phyloP scores from a whole-genome alignment of 1,140 invertebrate genomes.

The Heliconius himera region DNA sequence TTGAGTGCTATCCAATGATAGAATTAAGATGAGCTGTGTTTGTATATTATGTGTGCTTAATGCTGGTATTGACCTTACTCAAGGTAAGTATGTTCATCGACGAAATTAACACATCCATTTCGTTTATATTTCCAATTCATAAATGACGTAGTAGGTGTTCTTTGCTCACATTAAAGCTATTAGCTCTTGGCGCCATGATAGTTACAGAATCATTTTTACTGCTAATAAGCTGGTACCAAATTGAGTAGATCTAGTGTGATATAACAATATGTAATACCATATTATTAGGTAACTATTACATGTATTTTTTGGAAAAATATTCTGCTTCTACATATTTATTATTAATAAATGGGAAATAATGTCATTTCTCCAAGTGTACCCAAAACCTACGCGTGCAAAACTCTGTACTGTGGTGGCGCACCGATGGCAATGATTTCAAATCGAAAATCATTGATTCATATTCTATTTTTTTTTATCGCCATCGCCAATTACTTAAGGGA shows the following conservation, averaged over 20 bases:
- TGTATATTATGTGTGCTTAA: constrained; percentile 45
- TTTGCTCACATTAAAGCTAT: constrained; percentile 44
- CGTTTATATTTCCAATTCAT: constrained; percentile 49
- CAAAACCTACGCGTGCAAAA: too few relatives aligned
- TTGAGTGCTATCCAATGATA: constrained; percentile 48
- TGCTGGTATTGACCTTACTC: constrained; percentile 62
- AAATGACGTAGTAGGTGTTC: constrained; percentile 36
- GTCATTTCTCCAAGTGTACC: too few relatives aligned
- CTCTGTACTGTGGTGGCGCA: too few relatives aligned
- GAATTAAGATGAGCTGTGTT: constrained; percentile 38
- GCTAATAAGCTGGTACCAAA: neutral
- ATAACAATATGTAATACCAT: too few relatives aligned
- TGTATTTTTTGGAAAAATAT: too few relatives aligned
- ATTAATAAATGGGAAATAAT: too few relatives aligned
- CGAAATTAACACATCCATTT: constrained; percentile 13
- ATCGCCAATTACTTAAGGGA: too few relatives aligned
- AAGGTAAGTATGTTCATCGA: constrained; percentile 51
- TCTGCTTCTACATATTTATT: too few relatives aligned
- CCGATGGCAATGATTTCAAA: too few relatives aligned
- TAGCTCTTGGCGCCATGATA: constrained; percentile 46
- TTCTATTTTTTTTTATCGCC: too few relatives aligned
- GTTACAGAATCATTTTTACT: neutral
- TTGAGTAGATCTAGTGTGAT: neutral
- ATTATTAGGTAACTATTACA: too few relatives aligned
- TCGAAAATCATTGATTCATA: too few relatives aligned